These are phyloP conservation scores for Cheilosia impressa DNA, from an alignment of 2,888 invertebrate genomes.

Conservation along the genomic window DNA sequence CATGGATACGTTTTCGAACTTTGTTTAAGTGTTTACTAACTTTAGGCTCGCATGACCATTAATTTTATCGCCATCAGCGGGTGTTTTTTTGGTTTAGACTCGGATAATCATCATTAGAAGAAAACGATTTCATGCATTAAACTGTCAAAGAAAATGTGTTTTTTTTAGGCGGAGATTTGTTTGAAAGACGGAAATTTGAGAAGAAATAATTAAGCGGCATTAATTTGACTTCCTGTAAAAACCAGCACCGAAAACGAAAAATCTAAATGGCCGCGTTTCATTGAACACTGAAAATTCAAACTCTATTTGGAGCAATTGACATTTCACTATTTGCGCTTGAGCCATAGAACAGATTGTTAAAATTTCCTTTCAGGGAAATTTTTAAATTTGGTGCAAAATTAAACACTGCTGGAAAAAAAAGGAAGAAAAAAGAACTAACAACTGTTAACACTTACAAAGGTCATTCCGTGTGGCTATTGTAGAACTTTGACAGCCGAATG, in stretches of 20 bases:
- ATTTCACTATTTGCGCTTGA: too few species aligned
- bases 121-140: constrained; percentile 14
- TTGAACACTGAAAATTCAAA: too few species aligned
- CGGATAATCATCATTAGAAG: constrained; percentile 2
- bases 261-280: too few species aligned
- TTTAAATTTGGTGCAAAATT: too few species aligned
- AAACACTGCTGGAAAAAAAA: too few species aligned
- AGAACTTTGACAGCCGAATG: too few species aligned
- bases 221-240: constrained; percentile 22
- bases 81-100: constrained; percentile 1
- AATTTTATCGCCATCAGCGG: constrained; percentile 9
- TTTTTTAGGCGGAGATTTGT: neutral
- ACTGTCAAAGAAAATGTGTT: neutral
- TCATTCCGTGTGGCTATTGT: too few species aligned
- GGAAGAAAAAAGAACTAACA: too few species aligned
- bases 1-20: constrained; percentile 7
- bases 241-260: neutral
- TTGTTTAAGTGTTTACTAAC: neutral
- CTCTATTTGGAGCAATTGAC: too few species aligned
- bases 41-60: constrained; percentile 15
- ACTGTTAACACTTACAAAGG: too few species aligned
- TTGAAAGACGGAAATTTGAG: constrained; percentile 5
- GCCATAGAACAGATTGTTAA: too few species aligned
- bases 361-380: too few species aligned
- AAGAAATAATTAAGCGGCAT: neutral